Base-by-base conservation (phyloP, 2,888 invertebrate genomes). In the Agonum fuliginosum region DNA sequence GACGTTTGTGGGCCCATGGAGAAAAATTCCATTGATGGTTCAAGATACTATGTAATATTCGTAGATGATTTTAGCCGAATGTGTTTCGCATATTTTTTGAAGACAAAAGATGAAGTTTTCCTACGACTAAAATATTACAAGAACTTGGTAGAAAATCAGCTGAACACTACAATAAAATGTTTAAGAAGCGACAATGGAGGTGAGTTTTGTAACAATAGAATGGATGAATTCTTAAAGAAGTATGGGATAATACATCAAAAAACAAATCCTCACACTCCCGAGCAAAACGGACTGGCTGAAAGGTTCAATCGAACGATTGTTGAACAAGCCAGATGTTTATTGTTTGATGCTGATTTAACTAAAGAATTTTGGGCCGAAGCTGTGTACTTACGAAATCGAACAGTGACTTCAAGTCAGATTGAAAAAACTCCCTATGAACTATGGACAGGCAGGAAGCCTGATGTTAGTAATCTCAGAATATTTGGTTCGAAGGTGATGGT, bases 1-100 rank as follows among this genome's bases (percentile, higher is more conserved):
- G 83, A 84, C 71, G 22, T 84, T 4, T 83, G 82, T 80, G 83
- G 82, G 10, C 83, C 82, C 0, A 83, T 83, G 81, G 80, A 81
- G 75, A 77, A 65, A 27, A 19, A 19, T 30, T 81, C 81, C n/a
- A 37, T 79, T 30, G 80, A 81, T 51, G 82, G 81, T 2, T 54
- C 80, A 4, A 80, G 75, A 51, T 83, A 83, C 77, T 82, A 81
- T 80, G 73, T 84, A 0, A 77, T 82, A 0, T 83, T 85, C 48
- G 79, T 82, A 0, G 84, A 84, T 80, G 84, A 85, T 78, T 78
- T 69, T 51, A 81, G 79, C 6, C 27, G 79, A 48, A 79, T 78
- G 74, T 74, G 58, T 8, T 80, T 80, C 79, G 80, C 80, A 43
- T 82, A 81, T 78, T 82, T 81, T 79, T 78, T 83, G 67, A 81